These are phyloP conservation scores for Cyclargus thomasi DNA, from an alignment of 1,140 invertebrate species.

Conservation along the genomic window DNA sequence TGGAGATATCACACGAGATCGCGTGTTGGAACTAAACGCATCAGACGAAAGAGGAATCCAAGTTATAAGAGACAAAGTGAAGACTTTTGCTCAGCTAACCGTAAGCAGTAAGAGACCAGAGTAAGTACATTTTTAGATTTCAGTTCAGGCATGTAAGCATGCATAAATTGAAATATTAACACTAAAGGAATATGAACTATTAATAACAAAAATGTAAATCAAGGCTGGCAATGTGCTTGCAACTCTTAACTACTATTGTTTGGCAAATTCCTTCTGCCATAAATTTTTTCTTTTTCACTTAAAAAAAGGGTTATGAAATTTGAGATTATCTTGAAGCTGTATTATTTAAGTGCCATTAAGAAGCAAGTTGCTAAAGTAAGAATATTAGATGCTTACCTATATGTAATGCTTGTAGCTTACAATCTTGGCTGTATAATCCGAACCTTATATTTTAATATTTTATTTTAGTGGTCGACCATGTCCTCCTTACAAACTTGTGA, in stretches of 20 bases:
- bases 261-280: too few relatives aligned
- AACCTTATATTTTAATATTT: not conserved
- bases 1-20: slow-evolving; percentile 85
- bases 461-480: slow-evolving; percentile 87
- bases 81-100: slow-evolving; percentile 91
- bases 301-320: too few relatives aligned
- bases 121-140: slow-evolving; percentile 75
- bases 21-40: slow-evolving; percentile 97
- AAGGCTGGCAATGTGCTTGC: too few relatives aligned
- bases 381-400: not conserved
- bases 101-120: slow-evolving; percentile 86
- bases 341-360: not conserved
- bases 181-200: too few relatives aligned
- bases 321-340: too few relatives aligned
- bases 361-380: not conserved
- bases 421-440: not conserved
- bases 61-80: slow-evolving; percentile 97
- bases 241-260: too few relatives aligned
- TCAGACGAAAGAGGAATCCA: slow-evolving; percentile 99
- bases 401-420: too few relatives aligned
- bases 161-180: too few relatives aligned
- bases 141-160: too few relatives aligned
- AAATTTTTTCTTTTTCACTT: too few relatives aligned
- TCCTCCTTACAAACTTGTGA: slow-evolving; percentile 96
- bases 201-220: too few relatives aligned